A percentile compares a stretch with the other conserved stretches of the same genome.
Conservation (phyloP, 2,888 invertebrate species). For the Leptinotarsa rubiginosa region DNA sequence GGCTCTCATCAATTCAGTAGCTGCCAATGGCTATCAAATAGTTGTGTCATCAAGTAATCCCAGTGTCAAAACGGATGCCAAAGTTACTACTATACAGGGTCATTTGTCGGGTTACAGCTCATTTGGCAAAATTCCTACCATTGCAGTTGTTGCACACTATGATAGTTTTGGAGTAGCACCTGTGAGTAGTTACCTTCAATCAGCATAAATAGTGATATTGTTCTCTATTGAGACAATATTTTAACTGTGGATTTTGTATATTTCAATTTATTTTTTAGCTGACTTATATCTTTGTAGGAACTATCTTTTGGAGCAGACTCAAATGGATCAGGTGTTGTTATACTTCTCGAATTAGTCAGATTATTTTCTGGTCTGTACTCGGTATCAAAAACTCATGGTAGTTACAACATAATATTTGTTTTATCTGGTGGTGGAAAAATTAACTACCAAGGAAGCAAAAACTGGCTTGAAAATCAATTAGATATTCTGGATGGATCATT, state of each 20-base stretch:
- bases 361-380: conserved; percentile 89
- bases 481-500: conserved; percentile 80
- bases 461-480: conserved; percentile 93
- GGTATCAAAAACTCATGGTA: conserved; percentile 76
- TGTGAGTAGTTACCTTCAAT: conserved; percentile 71
- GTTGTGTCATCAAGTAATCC: conserved; percentile 83
- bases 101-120: conserved; percentile 81
- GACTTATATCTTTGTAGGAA: conserved; percentile 71
- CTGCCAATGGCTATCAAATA: conserved; percentile 95
- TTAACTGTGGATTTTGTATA: neutral
- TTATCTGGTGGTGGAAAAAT: conserved; percentile 90
- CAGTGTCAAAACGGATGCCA: conserved; percentile 79
- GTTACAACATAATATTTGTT: conserved; percentile 86
- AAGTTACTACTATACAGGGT: conserved; percentile 88
- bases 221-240: neutral
- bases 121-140: conserved; percentile 77
- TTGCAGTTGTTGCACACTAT: conserved; percentile 93
- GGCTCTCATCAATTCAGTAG: conserved; percentile 87
- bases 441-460: conserved; percentile 95
- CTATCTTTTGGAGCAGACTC: conserved; percentile 91
- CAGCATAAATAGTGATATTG: neutral
- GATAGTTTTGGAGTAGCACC: conserved; percentile 92
- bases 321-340: conserved; percentile 91
- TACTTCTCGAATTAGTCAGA: conserved; percentile 87
- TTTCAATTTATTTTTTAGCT: neutral